Evolutionary conservation across 2,797 vertebrate genomes (phyloP), one percentile per base, ranked within the genome.

Genomic region (Serranus cabrilla): DNA sequence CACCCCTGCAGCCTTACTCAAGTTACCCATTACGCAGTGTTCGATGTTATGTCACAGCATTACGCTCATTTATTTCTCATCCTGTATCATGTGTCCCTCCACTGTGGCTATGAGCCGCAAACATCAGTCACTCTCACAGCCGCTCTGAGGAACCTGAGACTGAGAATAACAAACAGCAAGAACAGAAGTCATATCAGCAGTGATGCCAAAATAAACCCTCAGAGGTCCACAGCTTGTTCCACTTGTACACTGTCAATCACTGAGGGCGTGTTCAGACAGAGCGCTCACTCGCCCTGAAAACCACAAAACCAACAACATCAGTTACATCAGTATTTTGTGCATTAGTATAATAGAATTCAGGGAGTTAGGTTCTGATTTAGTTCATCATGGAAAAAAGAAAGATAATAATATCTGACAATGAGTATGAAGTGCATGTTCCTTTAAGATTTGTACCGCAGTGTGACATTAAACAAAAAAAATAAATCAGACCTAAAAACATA

Each of bases 121-220:
- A 20, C 61, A 25, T 13, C 50, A 7, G 21, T 20, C 23, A 60
- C 34, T 2, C 21, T 56, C 25, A 49, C 40, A 40, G 27, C 5
- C 3, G 20, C 5, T 20, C 17, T 37, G 4, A 71, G 7, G 14
- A 78, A 58, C 23, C 55, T 58, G 57, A 78, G 37, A 49, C 49
- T 0, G 31, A 54, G 47, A 58, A 76, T 49, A 76, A 63, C 34
- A 63, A 49, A 61, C 31, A 78, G 45, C 10, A 10, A 16, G 4
- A 58, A 63, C 68, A 66, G 58, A 51, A 69, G 73, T 27, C 40
- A 25, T 1, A 14, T 21, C 11, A 16, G 0, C 13, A 1, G 7
- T 25, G 14, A 43, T 0, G 21, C 63, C 1, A 43, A 21, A 70
- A 61, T 21, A 60, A 51, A 7, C 4, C 7, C 10, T 34, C 5